These are phyloP conservation scores for Gryllus bimaculatus DNA, from an alignment of 1,140 invertebrate species.

Conservation along the genomic window DNA sequence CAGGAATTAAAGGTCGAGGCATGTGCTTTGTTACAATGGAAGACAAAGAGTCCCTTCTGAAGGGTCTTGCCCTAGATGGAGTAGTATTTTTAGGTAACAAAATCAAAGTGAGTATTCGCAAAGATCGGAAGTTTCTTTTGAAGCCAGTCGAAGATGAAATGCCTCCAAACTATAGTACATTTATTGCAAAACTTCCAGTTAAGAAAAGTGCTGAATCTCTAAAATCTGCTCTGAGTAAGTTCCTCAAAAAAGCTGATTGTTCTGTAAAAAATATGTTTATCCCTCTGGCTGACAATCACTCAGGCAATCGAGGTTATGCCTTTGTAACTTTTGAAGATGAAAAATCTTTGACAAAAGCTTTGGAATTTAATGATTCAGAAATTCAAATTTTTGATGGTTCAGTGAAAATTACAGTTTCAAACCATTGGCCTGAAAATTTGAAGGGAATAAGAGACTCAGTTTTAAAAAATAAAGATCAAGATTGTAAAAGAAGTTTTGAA, in stretches of 20 bases:
- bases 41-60: not conserved
- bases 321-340: not conserved
- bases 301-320: not conserved
- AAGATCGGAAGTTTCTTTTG: not conserved
- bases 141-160: not conserved
- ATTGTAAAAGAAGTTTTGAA: not conserved
- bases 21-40: not conserved
- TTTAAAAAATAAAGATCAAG: no score
- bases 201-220: not conserved
- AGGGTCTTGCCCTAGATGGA: not conserved
- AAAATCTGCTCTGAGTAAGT: not conserved
- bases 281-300: not conserved
- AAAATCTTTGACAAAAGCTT: not conserved
- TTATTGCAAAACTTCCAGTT: not conserved
- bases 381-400: not conserved
- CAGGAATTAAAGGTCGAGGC: not conserved
- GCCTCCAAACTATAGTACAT: not conserved
- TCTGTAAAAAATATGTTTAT: not conserved
- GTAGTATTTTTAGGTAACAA: not conserved
- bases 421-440: not conserved
- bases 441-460: no score
- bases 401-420: not conserved
- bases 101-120: not conserved
- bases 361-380: not conserved
- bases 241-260: not conserved